Base-by-base conservation (phyloP, 2,797 vertebrate genomes). In the Xiphophorus birchmanni region DNA sequence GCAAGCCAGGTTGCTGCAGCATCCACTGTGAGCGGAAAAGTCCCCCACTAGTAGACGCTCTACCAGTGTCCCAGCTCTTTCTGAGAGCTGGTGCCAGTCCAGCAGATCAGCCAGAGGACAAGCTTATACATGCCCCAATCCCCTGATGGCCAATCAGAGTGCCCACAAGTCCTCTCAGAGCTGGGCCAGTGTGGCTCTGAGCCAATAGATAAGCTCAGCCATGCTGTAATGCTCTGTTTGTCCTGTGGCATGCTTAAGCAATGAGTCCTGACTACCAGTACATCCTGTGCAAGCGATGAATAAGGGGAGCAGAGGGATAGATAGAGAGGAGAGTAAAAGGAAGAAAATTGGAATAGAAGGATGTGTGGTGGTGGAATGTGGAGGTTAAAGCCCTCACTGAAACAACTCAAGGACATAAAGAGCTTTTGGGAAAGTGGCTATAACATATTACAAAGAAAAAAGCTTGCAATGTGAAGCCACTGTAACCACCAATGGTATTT, bases 361-460 rank as follows among this genome's bases (percentile, higher is more conserved):
- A 91, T 81, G 52, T 80, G 17, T 58, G 13, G 74, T 21, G 13
- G 21, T 29, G 21, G 45, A 29, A 63, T 23, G 21, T 54, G 58
- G 18, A 29, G 54, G 77, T 48, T 60, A 60, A 56, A 83, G 82
- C 90, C 86, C 82, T 87, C 82, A 89, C 82, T 91, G 90, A 89
- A 89, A 85, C 87, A 87, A 92, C 89, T 94, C 92, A 93, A 94
- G 94, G 94, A 93, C 92, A 92, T 83, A 87, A 82, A 85, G 89
- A 91, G 92, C 91, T 93, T 92, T 92, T 94, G 89, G 90, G 92
- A 94, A 93, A 94, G 91, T 92, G 90, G 94, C 89, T 90, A 87
- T 86, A 87, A 87, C 82, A 81, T 89, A 47, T 15, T 47, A 75
- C 82, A 88, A 87, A 91, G 76, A 89, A 83, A 90, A 85, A 80